Conservation (phyloP, 1,140 invertebrate genomes). For the Lepidurus packardi region DNA sequence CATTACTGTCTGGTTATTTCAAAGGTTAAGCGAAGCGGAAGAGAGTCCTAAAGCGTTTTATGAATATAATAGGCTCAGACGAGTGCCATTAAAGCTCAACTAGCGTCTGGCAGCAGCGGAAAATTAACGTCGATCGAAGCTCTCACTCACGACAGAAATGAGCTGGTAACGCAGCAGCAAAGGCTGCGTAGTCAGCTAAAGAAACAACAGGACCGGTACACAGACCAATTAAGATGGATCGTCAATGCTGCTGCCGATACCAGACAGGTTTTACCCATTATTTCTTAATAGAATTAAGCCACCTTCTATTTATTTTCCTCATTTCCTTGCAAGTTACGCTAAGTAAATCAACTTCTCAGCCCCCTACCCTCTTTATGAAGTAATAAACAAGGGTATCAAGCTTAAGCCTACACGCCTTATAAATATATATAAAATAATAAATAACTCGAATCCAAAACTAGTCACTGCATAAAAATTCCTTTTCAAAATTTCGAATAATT, state of each 20-base stretch:
- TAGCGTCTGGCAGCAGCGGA: neutral
- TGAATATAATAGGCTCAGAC: neutral
- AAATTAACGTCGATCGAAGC: constrained; percentile 6
- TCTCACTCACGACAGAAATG: neutral
- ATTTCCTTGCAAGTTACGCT: neutral
- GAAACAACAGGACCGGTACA: neutral
- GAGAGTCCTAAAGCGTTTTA: neutral
- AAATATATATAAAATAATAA: too few relatives aligned
- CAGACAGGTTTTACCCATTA: neutral
- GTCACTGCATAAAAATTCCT: too few relatives aligned
- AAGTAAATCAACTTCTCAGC: too few relatives aligned
- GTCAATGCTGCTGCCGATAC: neutral
- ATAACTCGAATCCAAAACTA: too few relatives aligned
- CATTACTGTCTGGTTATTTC: neutral
- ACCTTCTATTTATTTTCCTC: neutral
- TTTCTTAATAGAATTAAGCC: neutral
- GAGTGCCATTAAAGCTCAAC: neutral
- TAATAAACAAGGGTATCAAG: too few relatives aligned
- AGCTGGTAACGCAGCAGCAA: neutral
- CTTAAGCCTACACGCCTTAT: too few relatives aligned
- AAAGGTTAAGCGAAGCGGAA: neutral
- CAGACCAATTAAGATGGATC: neutral
- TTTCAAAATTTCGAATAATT: too few relatives aligned
- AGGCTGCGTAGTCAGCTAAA: neutral
- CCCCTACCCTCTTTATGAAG: too few relatives aligned